These are phyloP conservation scores for Lymantria monacha DNA, from an alignment of 2,888 invertebrate genomes.

Conservation along the genomic window DNA sequence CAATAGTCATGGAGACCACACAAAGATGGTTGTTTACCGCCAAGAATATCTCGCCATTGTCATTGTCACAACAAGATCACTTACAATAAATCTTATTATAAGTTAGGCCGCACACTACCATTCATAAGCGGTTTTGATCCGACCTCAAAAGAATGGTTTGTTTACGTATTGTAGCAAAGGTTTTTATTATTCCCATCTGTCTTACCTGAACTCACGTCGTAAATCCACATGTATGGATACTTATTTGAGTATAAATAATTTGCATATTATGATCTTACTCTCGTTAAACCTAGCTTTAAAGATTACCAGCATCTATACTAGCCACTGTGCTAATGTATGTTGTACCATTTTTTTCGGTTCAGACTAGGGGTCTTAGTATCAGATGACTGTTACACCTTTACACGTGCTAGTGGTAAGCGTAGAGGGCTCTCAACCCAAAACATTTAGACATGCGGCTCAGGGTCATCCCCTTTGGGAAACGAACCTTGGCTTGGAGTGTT, in stretches of 20 bases:
- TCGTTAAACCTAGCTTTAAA: too few relatives aligned
- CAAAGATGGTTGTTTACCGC: conserved; percentile 68
- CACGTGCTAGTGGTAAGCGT: too few relatives aligned
- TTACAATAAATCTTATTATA: conserved; percentile 82
- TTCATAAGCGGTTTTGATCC: conserved; percentile 62
- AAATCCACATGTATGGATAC: background rate
- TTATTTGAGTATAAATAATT: background rate
- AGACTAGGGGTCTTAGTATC: too few relatives aligned
- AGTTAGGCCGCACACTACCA: conserved; percentile 61
- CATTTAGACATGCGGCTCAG: too few relatives aligned
- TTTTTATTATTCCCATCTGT: conserved; percentile 70
- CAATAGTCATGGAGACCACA: conserved; percentile 67
- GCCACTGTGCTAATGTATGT: too few relatives aligned
- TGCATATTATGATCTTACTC: too few relatives aligned
- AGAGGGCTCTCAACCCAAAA: too few relatives aligned
- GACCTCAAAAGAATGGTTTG: conserved; percentile 62
- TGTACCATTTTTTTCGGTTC: too few relatives aligned
- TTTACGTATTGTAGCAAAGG: conserved; percentile 62
- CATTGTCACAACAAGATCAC: conserved; percentile 80
- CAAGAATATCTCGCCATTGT: conserved; percentile 66
- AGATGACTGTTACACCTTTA: too few relatives aligned
- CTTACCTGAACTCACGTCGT: conserved; percentile 39
- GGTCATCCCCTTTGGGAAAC: too few relatives aligned
- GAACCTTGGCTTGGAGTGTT: too few relatives aligned
- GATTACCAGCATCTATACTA: too few relatives aligned